Conservation (phyloP, 2,113 vertebrate genomes). For the Amphiprion ocellaris region DNA sequence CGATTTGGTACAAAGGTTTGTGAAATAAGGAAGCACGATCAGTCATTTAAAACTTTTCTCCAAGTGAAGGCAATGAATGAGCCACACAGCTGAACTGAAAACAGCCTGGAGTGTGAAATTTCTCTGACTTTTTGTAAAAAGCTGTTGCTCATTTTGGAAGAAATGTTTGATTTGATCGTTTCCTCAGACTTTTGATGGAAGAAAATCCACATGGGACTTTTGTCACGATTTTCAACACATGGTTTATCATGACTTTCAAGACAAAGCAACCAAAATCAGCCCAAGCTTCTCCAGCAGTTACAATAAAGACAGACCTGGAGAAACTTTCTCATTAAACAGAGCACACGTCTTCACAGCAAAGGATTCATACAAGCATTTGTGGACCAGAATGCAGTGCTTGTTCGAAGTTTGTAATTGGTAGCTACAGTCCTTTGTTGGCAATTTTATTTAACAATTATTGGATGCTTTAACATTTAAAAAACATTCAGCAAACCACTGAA, state of each 20-base stretch:
- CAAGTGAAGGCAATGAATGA: slow-evolving; percentile 29
- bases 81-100: slow-evolving; percentile 28
- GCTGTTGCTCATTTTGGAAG: neutral
- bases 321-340: slow-evolving; percentile 26
- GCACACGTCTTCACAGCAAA: slow-evolving; percentile 39
- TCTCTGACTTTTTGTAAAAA: slow-evolving; percentile 12
- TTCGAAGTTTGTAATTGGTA: neutral
- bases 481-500: slow-evolving; percentile 9
- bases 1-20: slow-evolving; percentile 32
- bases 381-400: slow-evolving; percentile 41
- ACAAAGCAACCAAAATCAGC: slow-evolving; percentile 29
- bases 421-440: neutral
- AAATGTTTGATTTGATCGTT: slow-evolving; percentile 1
- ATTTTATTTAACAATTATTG: neutral
- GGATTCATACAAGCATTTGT: slow-evolving; percentile 59
- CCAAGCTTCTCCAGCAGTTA: slow-evolving; percentile 18
- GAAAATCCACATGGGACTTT: neutral
- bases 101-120: slow-evolving; percentile 12
- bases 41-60: slow-evolving; percentile 49
- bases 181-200: slow-evolving; percentile 26
- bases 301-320: slow-evolving; percentile 11
- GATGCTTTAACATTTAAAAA: neutral
- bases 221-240: slow-evolving; percentile 34
- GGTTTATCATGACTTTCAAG: slow-evolving; percentile 39
- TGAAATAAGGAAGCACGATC: slow-evolving; percentile 56